phyloP scores from a whole-genome alignment of 2,888 invertebrate species.

The Ennomos erosarius region DNA sequence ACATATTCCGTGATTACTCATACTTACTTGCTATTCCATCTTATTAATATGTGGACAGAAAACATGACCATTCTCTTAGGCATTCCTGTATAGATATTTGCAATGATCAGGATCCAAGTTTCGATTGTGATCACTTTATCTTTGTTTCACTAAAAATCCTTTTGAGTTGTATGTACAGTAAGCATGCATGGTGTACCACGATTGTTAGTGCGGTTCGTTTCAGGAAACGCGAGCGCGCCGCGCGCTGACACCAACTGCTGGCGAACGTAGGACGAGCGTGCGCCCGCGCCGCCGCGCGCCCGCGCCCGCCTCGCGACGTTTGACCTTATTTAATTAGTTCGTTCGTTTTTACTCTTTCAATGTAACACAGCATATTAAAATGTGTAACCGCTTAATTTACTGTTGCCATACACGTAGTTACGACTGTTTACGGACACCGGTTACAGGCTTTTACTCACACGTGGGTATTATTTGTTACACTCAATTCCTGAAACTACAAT shows the following conservation, averaged over 20 bases:
- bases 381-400: slow-evolving; percentile 75
- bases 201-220: slow-evolving; percentile 39
- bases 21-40: slow-evolving; percentile 16
- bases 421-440: slow-evolving; percentile 29
- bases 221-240: slow-evolving; percentile 53
- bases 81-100: slow-evolving; percentile 7
- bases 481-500: slow-evolving; percentile 20
- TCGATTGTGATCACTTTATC: slow-evolving; percentile 20
- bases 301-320: slow-evolving; percentile 68
- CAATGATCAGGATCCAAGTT: slow-evolving; percentile 5
- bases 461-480: slow-evolving; percentile 20
- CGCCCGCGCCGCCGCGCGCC: slow-evolving; percentile 50
- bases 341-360: slow-evolving; percentile 82
- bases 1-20: slow-evolving; percentile 1
- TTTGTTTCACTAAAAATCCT: slow-evolving; percentile 23
- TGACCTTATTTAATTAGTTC: slow-evolving; percentile 85
- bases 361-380: slow-evolving; percentile 79
- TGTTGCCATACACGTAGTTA: slow-evolving; percentile 72
- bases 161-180: slow-evolving; percentile 7
- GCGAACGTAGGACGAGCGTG: slow-evolving; percentile 55
- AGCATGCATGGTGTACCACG: slow-evolving; percentile 25
- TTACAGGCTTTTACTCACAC: slow-evolving; percentile 22
- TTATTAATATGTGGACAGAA: slow-evolving; percentile 12
- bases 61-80: slow-evolving; percentile 7
- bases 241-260: slow-evolving; percentile 61